Conservation (phyloP, 2,113 vertebrate species). For the Dipodomys merriami region DNA sequence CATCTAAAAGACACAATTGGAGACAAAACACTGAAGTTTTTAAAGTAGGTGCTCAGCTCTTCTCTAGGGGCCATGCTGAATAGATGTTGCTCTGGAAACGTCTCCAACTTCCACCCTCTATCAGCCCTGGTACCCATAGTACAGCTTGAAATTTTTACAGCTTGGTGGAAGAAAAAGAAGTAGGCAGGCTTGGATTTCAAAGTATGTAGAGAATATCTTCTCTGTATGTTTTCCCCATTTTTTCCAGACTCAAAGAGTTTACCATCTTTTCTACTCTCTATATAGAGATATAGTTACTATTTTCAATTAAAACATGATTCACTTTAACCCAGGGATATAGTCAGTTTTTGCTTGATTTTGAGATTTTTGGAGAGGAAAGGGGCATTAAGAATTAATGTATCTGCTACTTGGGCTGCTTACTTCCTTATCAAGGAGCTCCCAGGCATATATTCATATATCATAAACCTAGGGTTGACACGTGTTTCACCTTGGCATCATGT, state of each 20-base stretch:
- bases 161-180: neutral
- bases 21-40: neutral
- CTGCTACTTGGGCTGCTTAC: neutral
- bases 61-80: too few species aligned
- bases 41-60: too few species aligned
- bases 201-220: neutral
- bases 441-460: neutral
- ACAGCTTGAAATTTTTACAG: neutral
- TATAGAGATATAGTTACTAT: neutral
- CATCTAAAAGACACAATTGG: neutral
- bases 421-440: neutral
- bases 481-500: neutral
- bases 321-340: neutral
- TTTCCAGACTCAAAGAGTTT: neutral
- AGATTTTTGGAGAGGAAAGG: neutral
- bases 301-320: neutral
- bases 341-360: neutral
- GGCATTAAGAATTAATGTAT: neutral
- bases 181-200: neutral
- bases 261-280: neutral
- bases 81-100: too few species aligned
- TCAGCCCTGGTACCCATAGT: neutral
- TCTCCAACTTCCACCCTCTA: too few species aligned
- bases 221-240: neutral
- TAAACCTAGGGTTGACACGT: neutral